phyloP scores from a whole-genome alignment of 2,797 vertebrate species.

The Uromys caudimaculatus region DNA sequence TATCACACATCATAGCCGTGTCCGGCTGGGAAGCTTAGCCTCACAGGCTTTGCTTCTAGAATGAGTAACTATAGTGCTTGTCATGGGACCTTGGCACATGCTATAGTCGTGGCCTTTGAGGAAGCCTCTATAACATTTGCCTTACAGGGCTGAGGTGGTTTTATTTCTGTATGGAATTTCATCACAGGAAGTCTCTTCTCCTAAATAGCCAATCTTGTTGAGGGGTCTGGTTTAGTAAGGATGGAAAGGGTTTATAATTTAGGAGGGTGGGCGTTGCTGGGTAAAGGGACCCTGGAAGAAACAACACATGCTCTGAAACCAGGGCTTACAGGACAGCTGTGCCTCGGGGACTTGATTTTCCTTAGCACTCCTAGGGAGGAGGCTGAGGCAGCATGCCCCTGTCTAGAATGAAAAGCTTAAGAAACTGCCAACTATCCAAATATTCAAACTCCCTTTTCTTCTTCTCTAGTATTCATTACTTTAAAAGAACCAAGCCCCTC shows the following conservation, averaged over 20 bases:
- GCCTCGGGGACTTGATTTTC: not conserved
- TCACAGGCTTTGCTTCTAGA: not conserved
- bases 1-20: not conserved
- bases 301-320: not conserved
- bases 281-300: not conserved
- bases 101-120: not conserved
- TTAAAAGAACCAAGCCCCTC: not conserved
- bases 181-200: not conserved
- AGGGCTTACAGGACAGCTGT: not conserved
- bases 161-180: not conserved
- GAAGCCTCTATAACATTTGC: not conserved
- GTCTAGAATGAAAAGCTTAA: not conserved
- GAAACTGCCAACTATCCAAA: not conserved
- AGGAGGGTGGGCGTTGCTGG: not conserved
- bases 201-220: not conserved
- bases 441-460: not conserved
- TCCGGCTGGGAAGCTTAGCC: too few species aligned
- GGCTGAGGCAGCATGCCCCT: not conserved
- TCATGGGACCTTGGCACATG: fast-evolving
- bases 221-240: not conserved
- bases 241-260: not conserved
- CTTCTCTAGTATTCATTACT: not conserved
- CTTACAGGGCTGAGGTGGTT: not conserved
- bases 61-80: not conserved
- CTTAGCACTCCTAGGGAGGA: not conserved